Evolutionary conservation across 2,113 vertebrate species (phyloP).

Genomic region (Spermophilus dauricus): DNA sequence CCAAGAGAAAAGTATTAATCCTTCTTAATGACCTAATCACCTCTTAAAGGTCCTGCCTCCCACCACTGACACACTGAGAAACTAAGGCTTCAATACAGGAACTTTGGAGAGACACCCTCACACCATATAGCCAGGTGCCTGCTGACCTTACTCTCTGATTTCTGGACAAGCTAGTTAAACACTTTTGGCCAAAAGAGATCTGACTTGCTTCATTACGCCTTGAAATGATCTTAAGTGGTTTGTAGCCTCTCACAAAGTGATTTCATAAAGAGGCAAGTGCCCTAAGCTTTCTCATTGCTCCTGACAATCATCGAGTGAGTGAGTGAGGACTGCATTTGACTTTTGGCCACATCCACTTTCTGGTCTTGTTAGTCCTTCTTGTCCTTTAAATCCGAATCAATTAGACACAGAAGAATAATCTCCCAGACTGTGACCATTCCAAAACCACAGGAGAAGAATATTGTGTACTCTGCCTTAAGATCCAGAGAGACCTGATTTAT

Average conservation of each 20-base stretch:
- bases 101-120: neutral
- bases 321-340: neutral
- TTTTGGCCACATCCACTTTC: neutral
- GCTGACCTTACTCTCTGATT: neutral
- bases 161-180: neutral
- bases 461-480: neutral
- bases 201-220: neutral
- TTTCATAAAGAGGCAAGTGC: neutral
- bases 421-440: neutral
- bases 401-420: neutral
- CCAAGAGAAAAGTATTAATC: neutral
- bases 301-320: neutral
- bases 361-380: neutral
- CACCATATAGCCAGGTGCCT: neutral
- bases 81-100: neutral
- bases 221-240: neutral
- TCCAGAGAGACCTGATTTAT: neutral
- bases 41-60: neutral
- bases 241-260: neutral
- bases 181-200: neutral
- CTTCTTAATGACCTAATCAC: neutral
- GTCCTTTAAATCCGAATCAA: conserved; percentile 6
- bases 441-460: neutral
- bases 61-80: neutral
- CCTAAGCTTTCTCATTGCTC: neutral